A percentile compares a stretch with the other conserved stretches of the same genome.
phyloP scores from a whole-genome alignment of 2,797 vertebrate genomes.

The Spatula versicolor region DNA sequence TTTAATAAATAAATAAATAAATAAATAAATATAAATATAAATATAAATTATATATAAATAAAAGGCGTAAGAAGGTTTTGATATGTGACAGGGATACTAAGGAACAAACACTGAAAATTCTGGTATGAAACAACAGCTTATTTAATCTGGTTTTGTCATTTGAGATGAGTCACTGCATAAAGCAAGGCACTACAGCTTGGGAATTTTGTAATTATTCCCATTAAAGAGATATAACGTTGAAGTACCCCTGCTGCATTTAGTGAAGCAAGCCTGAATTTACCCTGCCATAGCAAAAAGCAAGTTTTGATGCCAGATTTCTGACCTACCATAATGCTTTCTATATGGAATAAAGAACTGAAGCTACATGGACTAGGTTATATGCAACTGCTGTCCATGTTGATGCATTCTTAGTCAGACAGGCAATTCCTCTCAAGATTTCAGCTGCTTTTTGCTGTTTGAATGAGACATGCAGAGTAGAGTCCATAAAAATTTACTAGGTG shows the following conservation, averaged over 20 bases:
- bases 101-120: neutral
- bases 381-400: neutral
- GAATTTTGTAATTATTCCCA: neutral
- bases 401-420: neutral
- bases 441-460: neutral
- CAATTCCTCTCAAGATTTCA: constrained; percentile 9
- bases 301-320: neutral
- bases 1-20: too few relatives aligned
- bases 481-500: neutral
- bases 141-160: neutral
- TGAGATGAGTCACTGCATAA: neutral
- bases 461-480: neutral
- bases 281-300: neutral
- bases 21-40: too few relatives aligned
- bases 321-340: neutral
- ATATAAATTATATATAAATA: neutral
- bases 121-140: neutral
- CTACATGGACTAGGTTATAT: neutral
- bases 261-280: neutral
- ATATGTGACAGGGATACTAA: neutral
- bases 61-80: neutral
- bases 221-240: neutral
- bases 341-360: neutral
- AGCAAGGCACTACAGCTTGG: neutral
- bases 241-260: neutral